Conservation (phyloP, 2,888 invertebrate genomes). For the Carpatolechia fugitivella region DNA sequence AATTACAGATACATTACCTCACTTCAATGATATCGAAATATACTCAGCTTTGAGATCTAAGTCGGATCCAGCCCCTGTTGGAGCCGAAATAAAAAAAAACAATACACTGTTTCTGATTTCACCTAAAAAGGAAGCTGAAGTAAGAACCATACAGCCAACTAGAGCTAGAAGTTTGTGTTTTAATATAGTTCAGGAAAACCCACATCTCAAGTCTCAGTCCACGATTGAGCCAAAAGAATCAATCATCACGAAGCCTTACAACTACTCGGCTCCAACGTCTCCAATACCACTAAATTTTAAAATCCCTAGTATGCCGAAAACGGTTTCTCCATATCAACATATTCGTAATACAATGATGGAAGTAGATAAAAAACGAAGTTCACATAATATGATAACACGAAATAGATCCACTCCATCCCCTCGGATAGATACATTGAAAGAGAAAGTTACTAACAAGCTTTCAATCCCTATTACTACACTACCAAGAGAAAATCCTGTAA, state of each 20-base stretch:
- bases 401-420: slow-evolving; percentile 47
- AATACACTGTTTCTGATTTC: slow-evolving; percentile 69
- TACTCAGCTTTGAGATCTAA: slow-evolving; percentile 54
- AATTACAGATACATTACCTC: slow-evolving; percentile 49
- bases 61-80: slow-evolving; percentile 58
- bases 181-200: slow-evolving; percentile 35
- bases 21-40: slow-evolving; percentile 55
- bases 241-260: slow-evolving; percentile 49
- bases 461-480: slow-evolving; percentile 22
- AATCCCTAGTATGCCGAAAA: slow-evolving; percentile 67
- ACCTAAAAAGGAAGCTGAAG: slow-evolving; percentile 72
- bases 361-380: slow-evolving; percentile 61
- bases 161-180: slow-evolving; percentile 67
- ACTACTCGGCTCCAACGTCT: slow-evolving; percentile 71
- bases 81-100: slow-evolving; percentile 71
- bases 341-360: slow-evolving; percentile 63
- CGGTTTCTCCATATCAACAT: slow-evolving; percentile 64
- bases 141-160: slow-evolving; percentile 64
- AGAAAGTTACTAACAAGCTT: slow-evolving; percentile 18
- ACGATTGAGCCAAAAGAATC: slow-evolving; percentile 20
- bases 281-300: slow-evolving; percentile 58
- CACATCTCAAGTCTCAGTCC: background rate
- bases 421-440: slow-evolving; percentile 27
- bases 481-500: slow-evolving; percentile 24
- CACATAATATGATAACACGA: slow-evolving; percentile 45